A percentile compares a stretch with the other conserved stretches of the same genome.
Evolutionary conservation across 2,888 invertebrate species (phyloP).

Genomic region (Agapetus fuscipes): DNA sequence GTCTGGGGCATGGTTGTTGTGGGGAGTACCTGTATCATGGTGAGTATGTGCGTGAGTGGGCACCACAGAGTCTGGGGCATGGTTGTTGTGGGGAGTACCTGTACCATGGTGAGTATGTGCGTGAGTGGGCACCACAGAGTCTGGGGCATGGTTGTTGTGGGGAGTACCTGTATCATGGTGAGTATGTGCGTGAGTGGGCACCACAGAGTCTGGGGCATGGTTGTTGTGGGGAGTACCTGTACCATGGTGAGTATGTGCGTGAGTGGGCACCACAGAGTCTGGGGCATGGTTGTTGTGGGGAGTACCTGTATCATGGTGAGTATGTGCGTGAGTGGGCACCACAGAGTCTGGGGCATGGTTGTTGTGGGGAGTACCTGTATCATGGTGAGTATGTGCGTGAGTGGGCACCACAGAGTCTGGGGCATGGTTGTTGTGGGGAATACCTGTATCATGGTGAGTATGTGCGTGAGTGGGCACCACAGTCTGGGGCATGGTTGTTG

Average conservation of each 20-base stretch:
- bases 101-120: not conserved
- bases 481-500: no score
- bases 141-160: no score
- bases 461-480: constrained; percentile 18
- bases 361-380: no score
- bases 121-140: not conserved
- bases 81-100: not conserved
- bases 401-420: constrained; percentile 24
- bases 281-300: no score
- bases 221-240: no score
- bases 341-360: no score
- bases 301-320: constrained; percentile 52
- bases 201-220: constrained; percentile 26
- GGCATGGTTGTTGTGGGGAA: no score
- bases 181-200: constrained; percentile 23
- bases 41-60: not conserved
- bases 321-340: constrained; percentile 18
- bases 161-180: no score
- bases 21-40: constrained; percentile 3
- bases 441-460: constrained; percentile 49
- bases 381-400: constrained; percentile 38
- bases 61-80: not conserved
- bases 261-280: constrained; percentile 23
- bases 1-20: constrained; percentile 1
- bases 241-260: constrained; percentile 41